phyloP scores from a whole-genome alignment of 1,140 invertebrate genomes.

The Cydia amplana region DNA sequence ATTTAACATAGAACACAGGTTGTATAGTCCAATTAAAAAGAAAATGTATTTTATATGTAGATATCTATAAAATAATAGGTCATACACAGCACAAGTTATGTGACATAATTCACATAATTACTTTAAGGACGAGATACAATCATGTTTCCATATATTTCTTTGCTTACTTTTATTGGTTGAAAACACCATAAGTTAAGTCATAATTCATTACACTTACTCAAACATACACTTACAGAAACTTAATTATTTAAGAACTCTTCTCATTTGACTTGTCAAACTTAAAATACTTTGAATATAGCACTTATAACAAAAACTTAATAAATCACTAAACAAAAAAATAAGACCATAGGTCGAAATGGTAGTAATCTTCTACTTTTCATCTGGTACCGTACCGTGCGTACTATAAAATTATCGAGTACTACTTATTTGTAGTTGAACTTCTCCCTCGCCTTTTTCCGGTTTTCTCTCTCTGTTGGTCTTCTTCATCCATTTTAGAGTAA shows the following conservation, averaged over 20 bases:
- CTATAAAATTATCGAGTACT: background rate
- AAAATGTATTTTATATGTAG: too few relatives aligned
- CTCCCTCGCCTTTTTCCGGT: conserved; percentile 42
- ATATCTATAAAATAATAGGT: too few relatives aligned
- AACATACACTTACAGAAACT: conserved; percentile 1
- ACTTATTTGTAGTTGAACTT: conserved; percentile 32
- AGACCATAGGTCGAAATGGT: background rate
- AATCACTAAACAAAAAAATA: background rate
- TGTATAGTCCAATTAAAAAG: too few relatives aligned
- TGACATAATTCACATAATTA: background rate
- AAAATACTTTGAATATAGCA: background rate
- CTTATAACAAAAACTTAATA: background rate
- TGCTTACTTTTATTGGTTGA: background rate
- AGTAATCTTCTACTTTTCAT: background rate
- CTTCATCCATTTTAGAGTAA: conserved; percentile 65
- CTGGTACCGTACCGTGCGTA: background rate
- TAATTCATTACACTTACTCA: conserved; percentile 2
- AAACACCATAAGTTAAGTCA: background rate
- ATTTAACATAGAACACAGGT: too few relatives aligned
- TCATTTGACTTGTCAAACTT: background rate
- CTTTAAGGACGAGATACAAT: background rate
- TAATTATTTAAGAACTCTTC: background rate
- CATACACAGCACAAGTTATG: background rate
- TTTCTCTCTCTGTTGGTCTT: conserved; percentile 53
- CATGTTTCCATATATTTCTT: background rate